These are phyloP conservation scores for Fregata magnificens DNA, from an alignment of 2,113 vertebrate genomes.

Conservation along the genomic window DNA sequence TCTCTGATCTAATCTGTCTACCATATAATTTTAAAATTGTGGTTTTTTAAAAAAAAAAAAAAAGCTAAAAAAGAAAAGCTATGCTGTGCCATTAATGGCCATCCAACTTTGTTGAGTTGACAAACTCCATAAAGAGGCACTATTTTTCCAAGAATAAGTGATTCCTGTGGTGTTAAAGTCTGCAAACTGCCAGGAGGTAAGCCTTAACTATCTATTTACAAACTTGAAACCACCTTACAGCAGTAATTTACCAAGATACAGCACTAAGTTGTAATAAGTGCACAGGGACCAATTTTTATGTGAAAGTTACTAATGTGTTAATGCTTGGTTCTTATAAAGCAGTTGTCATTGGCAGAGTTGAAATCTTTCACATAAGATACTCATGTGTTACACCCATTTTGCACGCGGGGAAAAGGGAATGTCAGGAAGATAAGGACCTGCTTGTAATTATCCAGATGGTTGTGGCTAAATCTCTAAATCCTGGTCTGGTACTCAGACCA, in stretches of 20 bases:
- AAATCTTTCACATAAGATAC: neutral
- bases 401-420: neutral
- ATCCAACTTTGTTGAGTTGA: neutral
- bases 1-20: neutral
- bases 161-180: neutral
- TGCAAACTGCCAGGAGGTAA: neutral
- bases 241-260: neutral
- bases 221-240: neutral
- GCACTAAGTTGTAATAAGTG: neutral
- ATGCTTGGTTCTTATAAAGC: neutral
- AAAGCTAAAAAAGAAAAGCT: neutral
- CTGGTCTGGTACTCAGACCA: neutral
- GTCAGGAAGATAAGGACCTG: neutral
- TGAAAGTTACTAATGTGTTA: neutral
- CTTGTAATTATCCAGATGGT: neutral
- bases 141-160: neutral
- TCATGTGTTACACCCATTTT: neutral
- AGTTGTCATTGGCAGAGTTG: neutral
- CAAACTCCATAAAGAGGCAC: neutral
- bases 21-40: neutral
- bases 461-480: neutral
- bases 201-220: neutral
- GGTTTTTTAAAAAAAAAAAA: neutral
- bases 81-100: neutral
- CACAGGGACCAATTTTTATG: neutral